Conservation (phyloP, 2,113 vertebrate species). For the Nothocercus nigrocapillus region DNA sequence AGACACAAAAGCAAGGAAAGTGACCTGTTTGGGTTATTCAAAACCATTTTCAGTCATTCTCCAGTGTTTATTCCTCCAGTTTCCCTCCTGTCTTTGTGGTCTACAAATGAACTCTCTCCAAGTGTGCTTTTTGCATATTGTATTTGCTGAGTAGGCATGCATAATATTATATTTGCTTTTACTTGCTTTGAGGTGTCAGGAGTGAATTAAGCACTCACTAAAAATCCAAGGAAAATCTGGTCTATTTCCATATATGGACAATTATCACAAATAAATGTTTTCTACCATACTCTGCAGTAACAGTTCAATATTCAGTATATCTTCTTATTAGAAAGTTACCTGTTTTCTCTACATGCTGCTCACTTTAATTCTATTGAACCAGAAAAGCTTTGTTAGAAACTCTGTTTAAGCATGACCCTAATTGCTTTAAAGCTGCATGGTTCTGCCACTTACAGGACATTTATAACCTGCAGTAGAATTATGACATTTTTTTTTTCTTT, state of each 20-base stretch:
- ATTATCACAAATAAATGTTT: neutral
- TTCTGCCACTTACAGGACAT: neutral
- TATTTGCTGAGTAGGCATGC: neutral
- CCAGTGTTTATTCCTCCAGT: neutral
- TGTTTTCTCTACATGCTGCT: neutral
- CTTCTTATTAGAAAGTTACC: neutral
- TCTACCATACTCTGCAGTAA: neutral
- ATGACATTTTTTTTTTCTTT: neutral
- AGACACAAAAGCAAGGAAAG: neutral
- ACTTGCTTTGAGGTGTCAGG: neutral
- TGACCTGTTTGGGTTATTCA: neutral
- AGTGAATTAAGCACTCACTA: neutral
- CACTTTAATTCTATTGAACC: neutral
- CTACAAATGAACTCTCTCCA: conserved; percentile 2
- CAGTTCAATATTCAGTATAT: neutral
- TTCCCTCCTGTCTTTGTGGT: neutral
- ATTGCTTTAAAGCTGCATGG: neutral
- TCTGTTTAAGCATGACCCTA: neutral
- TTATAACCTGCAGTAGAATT: neutral
- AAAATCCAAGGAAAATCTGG: neutral
- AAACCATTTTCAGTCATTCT: neutral
- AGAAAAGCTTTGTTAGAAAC: neutral
- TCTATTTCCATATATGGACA: neutral
- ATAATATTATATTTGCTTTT: neutral
- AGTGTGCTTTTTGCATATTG: neutral